A percentile compares a stretch with the other conserved stretches of the same genome.
These are phyloP conservation scores for Actinostola sp. DNA, from an alignment of 92 coral and sea anemone genomes.

Conservation along the genomic window DNA sequence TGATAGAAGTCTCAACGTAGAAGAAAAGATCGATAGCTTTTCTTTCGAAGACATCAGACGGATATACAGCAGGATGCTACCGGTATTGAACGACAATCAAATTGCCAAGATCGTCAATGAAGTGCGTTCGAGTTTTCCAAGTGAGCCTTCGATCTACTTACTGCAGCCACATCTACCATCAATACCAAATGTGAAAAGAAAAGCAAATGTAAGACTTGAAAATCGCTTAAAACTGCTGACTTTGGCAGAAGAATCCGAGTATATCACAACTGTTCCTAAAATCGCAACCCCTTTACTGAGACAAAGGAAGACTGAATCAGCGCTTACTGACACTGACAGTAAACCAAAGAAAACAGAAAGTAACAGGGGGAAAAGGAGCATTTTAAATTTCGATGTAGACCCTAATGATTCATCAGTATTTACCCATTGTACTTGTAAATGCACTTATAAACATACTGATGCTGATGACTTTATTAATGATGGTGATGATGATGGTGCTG, in stretches of 20 bases:
- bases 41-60: conserved; percentile 25
- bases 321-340: conserved; percentile 4
- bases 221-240: conserved; percentile 77
- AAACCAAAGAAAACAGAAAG: conserved; percentile 10
- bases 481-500: neutral
- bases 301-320: conserved; percentile 3
- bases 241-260: conserved; percentile 56
- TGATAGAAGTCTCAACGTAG: conserved; percentile 8
- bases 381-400: conserved; percentile 77
- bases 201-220: conserved; percentile 62
- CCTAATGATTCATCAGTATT: conserved; percentile 76
- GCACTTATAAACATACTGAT: neutral
- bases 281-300: neutral
- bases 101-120: conserved; percentile 69
- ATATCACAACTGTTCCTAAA: neutral
- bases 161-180: conserved; percentile 90
- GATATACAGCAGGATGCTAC: conserved; percentile 57
- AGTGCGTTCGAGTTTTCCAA: conserved; percentile 53
- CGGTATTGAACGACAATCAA: conserved; percentile 61
- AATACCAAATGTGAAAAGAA: conserved; percentile 84
- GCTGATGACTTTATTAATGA: conserved; percentile 6
- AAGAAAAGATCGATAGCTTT: conserved; percentile 25
- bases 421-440: conserved; percentile 32
- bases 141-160: conserved; percentile 60
- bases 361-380: conserved; percentile 29